Evolutionary conservation across 1,140 invertebrate species (phyloP), one percentile per base, ranked within the genome.

Genomic region (Drosophila triauraria): DNA sequence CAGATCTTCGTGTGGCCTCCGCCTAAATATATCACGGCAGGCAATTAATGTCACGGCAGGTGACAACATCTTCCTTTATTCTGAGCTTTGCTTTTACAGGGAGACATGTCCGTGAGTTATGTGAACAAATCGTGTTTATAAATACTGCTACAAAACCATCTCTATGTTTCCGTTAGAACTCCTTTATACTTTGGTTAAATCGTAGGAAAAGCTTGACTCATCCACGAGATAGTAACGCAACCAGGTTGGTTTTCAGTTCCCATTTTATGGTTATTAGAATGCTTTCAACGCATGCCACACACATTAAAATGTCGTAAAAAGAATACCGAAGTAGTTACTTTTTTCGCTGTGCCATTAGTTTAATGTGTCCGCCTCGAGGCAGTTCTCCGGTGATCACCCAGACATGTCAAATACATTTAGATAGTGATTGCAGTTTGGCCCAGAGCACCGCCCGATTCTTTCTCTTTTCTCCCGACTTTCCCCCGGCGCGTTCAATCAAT

Each of bases 361-460:
- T 82, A 87, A 82, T 80, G n/a, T 65, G 68, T 64, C 43, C 44
- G 57, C 20, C 46, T 51, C 17, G 57, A 63, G 58, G 79, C 51
- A 27, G 61, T 30, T 40, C 43, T n/a, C 32, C 23, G 64, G 50
- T 54, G 78, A 70, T 76, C 82, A 63, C 54, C 67, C 60, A 83
- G 47, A 86, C 83, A 86, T 87, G 83, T 87, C 84, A 84, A 87
- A 88, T 74, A 58, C 84, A 87, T 87, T 88, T 84, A 77, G 84
- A 84, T 88, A 83, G 77, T 60, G 54, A 58, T 38, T 76, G 68
- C 63, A 61, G 60, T 50, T 58, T 25, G 74, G 74, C 44, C 62
- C 30, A 56, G 38, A 67, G 54, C 35, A 40, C 35, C 38, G 44
- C 13, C 25, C 3, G 17, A 25, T 65, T 69, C 20, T 44, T 51